Percentiles rank a stretch among this genome's conserved stretches.
phyloP scores from a whole-genome alignment of 2,888 invertebrate genomes.

The Eupithecia inturbata region DNA sequence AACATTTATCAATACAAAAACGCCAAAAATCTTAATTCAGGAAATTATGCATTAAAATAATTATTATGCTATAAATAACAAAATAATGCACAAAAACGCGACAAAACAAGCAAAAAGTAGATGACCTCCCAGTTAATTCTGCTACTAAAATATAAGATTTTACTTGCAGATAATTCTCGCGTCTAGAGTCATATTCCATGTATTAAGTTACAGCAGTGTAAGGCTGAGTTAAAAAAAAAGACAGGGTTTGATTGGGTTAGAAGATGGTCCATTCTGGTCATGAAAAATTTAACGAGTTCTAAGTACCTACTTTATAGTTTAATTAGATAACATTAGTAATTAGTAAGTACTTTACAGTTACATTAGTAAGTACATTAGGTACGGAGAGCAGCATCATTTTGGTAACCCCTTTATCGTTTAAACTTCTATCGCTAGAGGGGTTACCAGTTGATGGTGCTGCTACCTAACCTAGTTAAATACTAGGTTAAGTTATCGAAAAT shows the following conservation, averaged over 20 bases:
- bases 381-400: no score
- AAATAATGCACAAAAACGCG: background rate
- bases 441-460: no score
- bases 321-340: no score
- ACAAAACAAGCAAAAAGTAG: background rate
- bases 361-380: no score
- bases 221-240: background rate
- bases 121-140: background rate
- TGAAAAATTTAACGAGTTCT: no score
- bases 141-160: background rate
- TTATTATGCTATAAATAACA: background rate
- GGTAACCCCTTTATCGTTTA: no score
- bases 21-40: background rate
- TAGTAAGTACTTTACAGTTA: no score
- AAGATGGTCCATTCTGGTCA: background rate
- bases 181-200: background rate
- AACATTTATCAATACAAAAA: background rate
- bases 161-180: background rate
- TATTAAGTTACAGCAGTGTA: background rate
- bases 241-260: background rate
- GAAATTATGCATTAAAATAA: background rate
- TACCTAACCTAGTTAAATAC: no score
- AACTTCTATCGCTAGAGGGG: no score
- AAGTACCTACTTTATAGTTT: no score
- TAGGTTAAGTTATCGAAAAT: no score